Evolutionary conservation across 2,888 invertebrate species (phyloP), one percentile per base, ranked within the genome.

Genomic region (Rugalucina vietnamica): DNA sequence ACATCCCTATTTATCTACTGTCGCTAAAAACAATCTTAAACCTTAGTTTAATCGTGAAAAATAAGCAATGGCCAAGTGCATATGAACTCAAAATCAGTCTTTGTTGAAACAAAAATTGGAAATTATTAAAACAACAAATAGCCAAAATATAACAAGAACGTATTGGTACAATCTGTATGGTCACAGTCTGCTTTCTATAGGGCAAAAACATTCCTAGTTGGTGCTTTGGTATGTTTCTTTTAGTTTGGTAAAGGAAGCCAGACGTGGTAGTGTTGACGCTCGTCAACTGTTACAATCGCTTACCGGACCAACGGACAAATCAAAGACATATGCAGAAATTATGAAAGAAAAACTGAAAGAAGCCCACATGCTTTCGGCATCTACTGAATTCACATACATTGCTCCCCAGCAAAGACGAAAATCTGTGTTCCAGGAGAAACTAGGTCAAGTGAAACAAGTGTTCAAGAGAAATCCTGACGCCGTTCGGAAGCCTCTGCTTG

Each of bases 191-290:
- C n/a, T n/a, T n/a, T n/a, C n/a, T n/a, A n/a, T n/a, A n/a, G n/a
- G n/a, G n/a, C n/a, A n/a, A n/a, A n/a, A n/a, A n/a, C n/a, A n/a
- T n/a, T n/a, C n/a, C n/a, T n/a, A n/a, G n/a, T n/a, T n/a, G n/a
- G n/a, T n/a, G n/a, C n/a, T n/a, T n/a, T n/a, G n/a, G n/a, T n/a
- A n/a, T n/a, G n/a, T n/a, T n/a, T n/a, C 21, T 71, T 82, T 43
- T 54, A 86, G 86, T 37, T 14, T 86, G 24, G 83, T 86, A 10
- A 75, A 81, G 21, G 69, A 81, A 71, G 81, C 84, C 3, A 74
- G 87, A n/a, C 71, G 85, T 27, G 87, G 87, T 8, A 87, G 87
- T 77, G 73, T 85, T 0, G 87, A 81, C 37, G 87, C 87, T 2
- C 36, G 81, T 60, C 34, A 76, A 24, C 70, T 76, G 39, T 71